Percentiles rank a stretch among this genome's conserved stretches.
Evolutionary conservation across 2,888 invertebrate species (phyloP).

Genomic region (Microctonus aethiopoides): DNA sequence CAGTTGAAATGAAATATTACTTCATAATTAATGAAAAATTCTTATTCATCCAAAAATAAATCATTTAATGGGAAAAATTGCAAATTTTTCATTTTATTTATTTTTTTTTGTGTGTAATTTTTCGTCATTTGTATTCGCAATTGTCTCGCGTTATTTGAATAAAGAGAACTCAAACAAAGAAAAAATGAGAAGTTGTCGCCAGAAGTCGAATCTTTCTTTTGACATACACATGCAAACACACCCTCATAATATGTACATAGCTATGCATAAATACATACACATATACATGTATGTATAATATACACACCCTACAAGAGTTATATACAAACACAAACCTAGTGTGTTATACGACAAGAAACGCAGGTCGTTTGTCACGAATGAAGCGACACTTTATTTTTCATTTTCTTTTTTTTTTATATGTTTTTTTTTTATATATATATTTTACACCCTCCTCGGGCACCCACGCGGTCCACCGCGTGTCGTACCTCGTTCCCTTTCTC

Average conservation of each 20-base stretch:
- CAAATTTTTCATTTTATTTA: too few relatives aligned
- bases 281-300: too few relatives aligned
- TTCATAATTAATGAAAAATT: neutral
- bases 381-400: conserved; percentile 35
- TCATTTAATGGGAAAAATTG: neutral
- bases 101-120: neutral
- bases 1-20: neutral
- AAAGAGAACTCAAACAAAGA: neutral
- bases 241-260: neutral
- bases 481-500: conserved; percentile 21
- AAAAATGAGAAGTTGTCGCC: neutral
- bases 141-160: neutral
- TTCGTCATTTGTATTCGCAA: neutral
- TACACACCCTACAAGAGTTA: neutral
- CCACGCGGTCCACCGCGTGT: neutral
- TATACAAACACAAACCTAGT: neutral
- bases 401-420: neutral
- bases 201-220: neutral
- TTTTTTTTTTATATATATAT: conserved; percentile 17
- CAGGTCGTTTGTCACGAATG: conserved; percentile 52
- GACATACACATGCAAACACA: neutral
- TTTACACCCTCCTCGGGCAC: conserved; percentile 8
- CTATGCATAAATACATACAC: neutral
- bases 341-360: conserved; percentile 40
- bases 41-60: neutral